A percentile compares a stretch with the other conserved stretches of the same genome.
Evolutionary conservation across 1,140 invertebrate genomes (phyloP).

Genomic region (Drosophila baimaii): DNA sequence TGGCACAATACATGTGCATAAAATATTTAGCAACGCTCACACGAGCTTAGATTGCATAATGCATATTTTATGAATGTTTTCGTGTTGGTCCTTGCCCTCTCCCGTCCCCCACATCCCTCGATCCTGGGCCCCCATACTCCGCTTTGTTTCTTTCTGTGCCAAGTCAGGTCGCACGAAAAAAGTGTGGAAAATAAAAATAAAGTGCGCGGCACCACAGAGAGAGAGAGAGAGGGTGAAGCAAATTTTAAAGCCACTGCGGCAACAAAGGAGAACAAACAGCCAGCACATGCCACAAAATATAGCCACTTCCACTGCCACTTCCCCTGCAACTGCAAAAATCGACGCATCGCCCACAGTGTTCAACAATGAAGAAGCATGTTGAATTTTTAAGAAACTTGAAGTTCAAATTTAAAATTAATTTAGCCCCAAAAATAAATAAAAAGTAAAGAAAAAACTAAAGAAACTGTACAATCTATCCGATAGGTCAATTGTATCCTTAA

Average conservation of each 20-base stretch:
- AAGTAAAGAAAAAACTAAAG: fast-evolving
- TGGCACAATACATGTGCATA: slow-evolving; percentile 73
- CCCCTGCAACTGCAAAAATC: slow-evolving; percentile 20
- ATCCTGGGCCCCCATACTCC: slow-evolving; percentile 7
- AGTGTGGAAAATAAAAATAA: slow-evolving; percentile 73
- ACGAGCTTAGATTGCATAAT: slow-evolving; percentile 84
- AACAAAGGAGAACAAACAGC: slow-evolving; percentile 64
- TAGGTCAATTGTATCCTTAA: not conserved
- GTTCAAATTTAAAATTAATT: not conserved
- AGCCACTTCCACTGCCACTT: slow-evolving; percentile 9
- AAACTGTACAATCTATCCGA: not conserved
- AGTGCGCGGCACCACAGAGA: slow-evolving; percentile 48
- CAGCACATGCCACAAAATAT: slow-evolving; percentile 41
- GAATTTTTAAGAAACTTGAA: not conserved
- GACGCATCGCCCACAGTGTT: slow-evolving; percentile 19
- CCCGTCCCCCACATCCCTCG: not conserved
- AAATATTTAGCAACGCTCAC: slow-evolving; percentile 84
- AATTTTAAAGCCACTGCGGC: slow-evolving; percentile 77
- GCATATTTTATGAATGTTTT: slow-evolving; percentile 83
- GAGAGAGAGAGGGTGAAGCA: not conserved
- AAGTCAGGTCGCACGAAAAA: slow-evolving; percentile 68
- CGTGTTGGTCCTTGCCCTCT: slow-evolving; percentile 28
- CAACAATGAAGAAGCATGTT: not conserved
- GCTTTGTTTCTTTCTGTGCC: slow-evolving; percentile 37
- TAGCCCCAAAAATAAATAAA: slow-evolving; percentile 3